Percentiles rank a stretch among this genome's conserved stretches.
These are phyloP conservation scores for Epistrophe eligans DNA, from an alignment of 2,888 invertebrate species.

Conservation along the genomic window DNA sequence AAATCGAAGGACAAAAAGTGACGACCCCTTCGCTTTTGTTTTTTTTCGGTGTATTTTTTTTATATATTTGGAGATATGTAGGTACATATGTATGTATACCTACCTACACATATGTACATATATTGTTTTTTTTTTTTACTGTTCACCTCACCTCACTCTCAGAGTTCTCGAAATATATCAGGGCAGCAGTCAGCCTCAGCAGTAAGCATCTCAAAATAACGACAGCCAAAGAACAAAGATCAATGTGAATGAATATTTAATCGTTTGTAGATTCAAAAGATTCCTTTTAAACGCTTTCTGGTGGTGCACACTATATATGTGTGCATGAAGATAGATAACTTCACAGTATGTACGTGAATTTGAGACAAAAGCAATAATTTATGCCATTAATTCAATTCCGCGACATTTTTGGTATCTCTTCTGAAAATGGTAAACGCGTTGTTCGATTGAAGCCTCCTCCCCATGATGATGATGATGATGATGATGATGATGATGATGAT, in stretches of 20 bases:
- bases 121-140: background rate
- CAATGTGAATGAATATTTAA: constrained; percentile 74
- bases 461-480: constrained; percentile 22
- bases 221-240: constrained; percentile 60
- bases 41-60: constrained; percentile 19
- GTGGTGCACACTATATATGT: constrained; percentile 24
- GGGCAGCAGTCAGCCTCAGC: constrained; percentile 5
- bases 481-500: background rate
- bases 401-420: constrained; percentile 67
- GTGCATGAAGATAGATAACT: constrained; percentile 59
- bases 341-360: constrained; percentile 65
- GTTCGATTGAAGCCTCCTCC: constrained; percentile 26
- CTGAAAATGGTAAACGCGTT: constrained; percentile 64
- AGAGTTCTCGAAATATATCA: background rate
- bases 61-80: background rate
- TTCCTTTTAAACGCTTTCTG: constrained; percentile 37
- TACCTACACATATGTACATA: background rate
- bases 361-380: constrained; percentile 73
- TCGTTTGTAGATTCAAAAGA: constrained; percentile 64
- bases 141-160: constrained; percentile 31
- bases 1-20: constrained; percentile 49
- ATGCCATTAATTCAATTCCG: constrained; percentile 73
- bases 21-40: constrained; percentile 46
- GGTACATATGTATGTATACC: background rate
- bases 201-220: background rate